Evolutionary conservation across 2,888 invertebrate species (phyloP).

Genomic region (Poecilus cupreus): DNA sequence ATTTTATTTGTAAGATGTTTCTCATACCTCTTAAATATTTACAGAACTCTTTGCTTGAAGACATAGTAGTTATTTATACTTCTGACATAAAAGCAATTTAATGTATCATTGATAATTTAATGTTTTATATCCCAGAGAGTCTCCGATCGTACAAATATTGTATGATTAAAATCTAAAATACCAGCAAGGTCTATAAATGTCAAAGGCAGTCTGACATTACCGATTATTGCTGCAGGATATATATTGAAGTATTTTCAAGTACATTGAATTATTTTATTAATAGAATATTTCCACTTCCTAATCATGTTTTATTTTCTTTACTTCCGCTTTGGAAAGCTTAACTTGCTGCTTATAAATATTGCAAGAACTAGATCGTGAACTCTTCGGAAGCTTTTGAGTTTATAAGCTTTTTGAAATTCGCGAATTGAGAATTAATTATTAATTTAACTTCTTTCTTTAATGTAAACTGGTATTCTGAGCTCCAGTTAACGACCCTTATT

Average conservation of each 20-base stretch:
- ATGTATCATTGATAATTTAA: not conserved
- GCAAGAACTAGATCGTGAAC: not conserved
- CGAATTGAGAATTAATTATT: no score
- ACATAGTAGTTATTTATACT: no score
- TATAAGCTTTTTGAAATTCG: not conserved
- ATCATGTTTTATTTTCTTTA: conserved; percentile 21
- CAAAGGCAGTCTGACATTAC: not conserved
- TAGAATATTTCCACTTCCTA: conserved; percentile 15
- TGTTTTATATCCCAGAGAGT: not conserved
- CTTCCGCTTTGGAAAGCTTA: not conserved
- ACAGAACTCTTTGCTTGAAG: no score
- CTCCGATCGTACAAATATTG: not conserved
- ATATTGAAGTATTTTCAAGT: conserved; percentile 23
- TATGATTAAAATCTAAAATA: not conserved
- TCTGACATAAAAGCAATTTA: not conserved
- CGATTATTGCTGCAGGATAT: not conserved
- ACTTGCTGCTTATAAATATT: not conserved
- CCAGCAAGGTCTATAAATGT: not conserved
- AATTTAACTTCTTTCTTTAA: no score
- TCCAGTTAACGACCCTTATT: no score
- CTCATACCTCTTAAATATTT: no score
- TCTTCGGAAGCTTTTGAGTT: not conserved
- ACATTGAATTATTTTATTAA: not conserved
- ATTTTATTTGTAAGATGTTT: not conserved
- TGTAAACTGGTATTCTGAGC: no score